Percentiles rank a stretch among this genome's conserved stretches.
These are phyloP conservation scores for Stenodema calcarata DNA, from an alignment of 2,888 invertebrate species.

Conservation along the genomic window DNA sequence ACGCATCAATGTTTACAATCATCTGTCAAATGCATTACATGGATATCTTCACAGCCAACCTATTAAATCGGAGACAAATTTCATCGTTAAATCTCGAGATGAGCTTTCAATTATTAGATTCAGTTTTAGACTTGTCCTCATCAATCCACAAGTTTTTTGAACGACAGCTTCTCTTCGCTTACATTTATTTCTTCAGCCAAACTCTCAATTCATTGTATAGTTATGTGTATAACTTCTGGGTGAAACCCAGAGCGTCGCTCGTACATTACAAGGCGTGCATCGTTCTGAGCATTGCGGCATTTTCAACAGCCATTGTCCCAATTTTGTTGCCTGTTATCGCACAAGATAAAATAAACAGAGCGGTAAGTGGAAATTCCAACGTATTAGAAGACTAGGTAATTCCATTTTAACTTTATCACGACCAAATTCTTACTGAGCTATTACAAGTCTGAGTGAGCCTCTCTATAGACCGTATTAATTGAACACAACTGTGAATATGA, in stretches of 20 bases:
- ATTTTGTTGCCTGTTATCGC: not conserved
- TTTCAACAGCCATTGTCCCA: not conserved
- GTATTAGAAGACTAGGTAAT: too few species aligned
- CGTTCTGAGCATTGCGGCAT: not conserved
- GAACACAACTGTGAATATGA: too few species aligned
- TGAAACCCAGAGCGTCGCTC: not conserved
- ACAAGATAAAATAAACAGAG: not conserved
- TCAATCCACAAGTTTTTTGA: not conserved
- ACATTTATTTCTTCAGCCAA: not conserved
- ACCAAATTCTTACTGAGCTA: too few species aligned
- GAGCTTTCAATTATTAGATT: not conserved
- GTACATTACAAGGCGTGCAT: not conserved
- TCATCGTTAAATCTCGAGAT: not conserved
- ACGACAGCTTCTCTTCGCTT: not conserved
- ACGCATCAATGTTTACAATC: not conserved
- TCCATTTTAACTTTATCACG: too few species aligned
- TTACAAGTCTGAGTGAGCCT: too few species aligned
- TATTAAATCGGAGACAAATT: not conserved
- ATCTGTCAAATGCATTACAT: not conserved
- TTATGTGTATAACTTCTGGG: not conserved
- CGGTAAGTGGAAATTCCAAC: not conserved
- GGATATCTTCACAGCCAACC: not conserved
- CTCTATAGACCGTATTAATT: too few species aligned
- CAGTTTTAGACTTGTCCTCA: not conserved
- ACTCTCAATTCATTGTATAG: not conserved